Evolutionary conservation across 2,797 vertebrate species (phyloP), one percentile per base, ranked within the genome.

Genomic region (Taeniopygia guttata): DNA sequence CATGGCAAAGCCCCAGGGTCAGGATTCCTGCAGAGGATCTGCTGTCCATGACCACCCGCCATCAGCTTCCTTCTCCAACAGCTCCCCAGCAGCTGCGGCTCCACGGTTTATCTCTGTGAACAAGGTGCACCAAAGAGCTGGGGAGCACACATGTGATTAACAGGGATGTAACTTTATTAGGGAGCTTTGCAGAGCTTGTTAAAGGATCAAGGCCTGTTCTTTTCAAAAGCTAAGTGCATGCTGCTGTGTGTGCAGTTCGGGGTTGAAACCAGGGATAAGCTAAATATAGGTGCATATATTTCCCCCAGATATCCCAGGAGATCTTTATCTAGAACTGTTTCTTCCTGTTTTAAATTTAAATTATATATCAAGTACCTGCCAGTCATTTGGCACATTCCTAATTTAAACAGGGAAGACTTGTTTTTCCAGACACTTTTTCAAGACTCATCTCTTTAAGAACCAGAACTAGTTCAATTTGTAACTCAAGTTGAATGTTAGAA

Each of bases 261-360:
- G 80, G 70, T 95, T 95, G 93, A 96, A 96, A 93, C 55, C 66
- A 88, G 42, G 94, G 55, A 96, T 94, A 84, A 93, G 86, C 93
- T 96, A 97, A 94, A 96, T 96, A 96, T 92, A 96, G 95, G 66
- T 66, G 91, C 91, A 81, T 97, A 89, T 88, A 95, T 94, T 95
- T 96, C 88, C 82, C 87, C 79, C 92, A 93, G 92, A 94, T 96
- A 95, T 94, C 74, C 89, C 30, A 85, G 74, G 78, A 95, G 96
- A 96, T 96, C 92, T 90, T 94, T 95, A 95, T 96, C 95, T 90
- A 85, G 90, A 89, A 93, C 80, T 96, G 82, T 95, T 95, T 93
- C 90, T 95, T 97, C 95, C 85, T 93, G 93, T 96, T 96, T 96
- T 92, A 96, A 95, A 95, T 97, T 97, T 96, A 96, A 96, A 97